These are phyloP conservation scores for Pyrochroa serraticornis DNA, from an alignment of 2,888 invertebrate species.

Conservation along the genomic window DNA sequence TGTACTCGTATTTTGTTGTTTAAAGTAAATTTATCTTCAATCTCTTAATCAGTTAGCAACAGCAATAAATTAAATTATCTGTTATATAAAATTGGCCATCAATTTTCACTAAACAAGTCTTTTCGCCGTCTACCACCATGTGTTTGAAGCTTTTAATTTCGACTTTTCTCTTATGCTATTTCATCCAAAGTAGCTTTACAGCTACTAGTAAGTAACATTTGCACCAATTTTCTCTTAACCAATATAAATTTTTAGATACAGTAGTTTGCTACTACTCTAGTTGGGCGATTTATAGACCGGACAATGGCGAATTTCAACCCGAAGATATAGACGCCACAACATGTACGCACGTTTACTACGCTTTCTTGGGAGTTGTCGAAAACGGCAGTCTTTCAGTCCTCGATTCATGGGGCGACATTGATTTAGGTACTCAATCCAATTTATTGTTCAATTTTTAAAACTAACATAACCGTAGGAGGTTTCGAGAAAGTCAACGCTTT, in stretches of 20 bases:
- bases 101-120: too few species aligned
- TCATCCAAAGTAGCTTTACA: too few species aligned
- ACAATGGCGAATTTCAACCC: constrained; percentile 69
- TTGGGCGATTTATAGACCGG: constrained; percentile 53
- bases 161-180: too few species aligned
- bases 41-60: too few species aligned
- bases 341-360: constrained; percentile 78
- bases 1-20: too few species aligned
- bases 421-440: background rate
- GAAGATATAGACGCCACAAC: constrained; percentile 68
- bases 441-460: background rate
- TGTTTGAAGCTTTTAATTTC: too few species aligned
- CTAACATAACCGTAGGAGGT: constrained; percentile 21
- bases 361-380: constrained; percentile 70
- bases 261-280: constrained; percentile 25
- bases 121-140: too few species aligned
- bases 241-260: constrained; percentile 11
- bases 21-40: too few species aligned
- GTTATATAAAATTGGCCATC: too few species aligned
- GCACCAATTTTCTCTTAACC: too few species aligned
- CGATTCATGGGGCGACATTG: constrained; percentile 54
- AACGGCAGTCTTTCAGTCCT: constrained; percentile 63
- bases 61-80: too few species aligned
- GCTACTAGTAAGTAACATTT: too few species aligned
- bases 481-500: constrained; percentile 44